Percentiles rank a stretch among this genome's conserved stretches.
phyloP scores from a whole-genome alignment of 2,113 vertebrate species.

The Cathartes aura region DNA sequence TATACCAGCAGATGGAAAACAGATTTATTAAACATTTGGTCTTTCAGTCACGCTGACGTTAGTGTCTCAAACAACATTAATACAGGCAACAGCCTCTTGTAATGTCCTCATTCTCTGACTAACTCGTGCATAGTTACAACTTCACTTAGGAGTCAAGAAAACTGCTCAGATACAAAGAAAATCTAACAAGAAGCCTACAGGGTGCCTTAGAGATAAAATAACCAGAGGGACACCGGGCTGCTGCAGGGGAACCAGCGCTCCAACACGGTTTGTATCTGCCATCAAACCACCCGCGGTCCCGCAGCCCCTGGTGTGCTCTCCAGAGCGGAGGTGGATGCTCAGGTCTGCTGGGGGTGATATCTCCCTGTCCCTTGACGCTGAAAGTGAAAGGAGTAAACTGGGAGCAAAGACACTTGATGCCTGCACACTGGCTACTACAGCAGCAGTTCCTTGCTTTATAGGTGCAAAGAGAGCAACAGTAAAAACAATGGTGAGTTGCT shows the following conservation, averaged over 20 bases:
- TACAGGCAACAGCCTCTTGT: background rate
- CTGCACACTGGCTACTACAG: background rate
- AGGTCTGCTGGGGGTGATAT: background rate
- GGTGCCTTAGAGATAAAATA: background rate
- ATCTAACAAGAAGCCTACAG: background rate
- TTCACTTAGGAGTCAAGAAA: background rate
- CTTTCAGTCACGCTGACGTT: background rate
- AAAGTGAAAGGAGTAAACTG: background rate
- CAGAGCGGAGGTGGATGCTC: background rate
- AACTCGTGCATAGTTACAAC: background rate
- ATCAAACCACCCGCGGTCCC: background rate
- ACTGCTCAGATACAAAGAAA: background rate
- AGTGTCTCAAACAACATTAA: background rate
- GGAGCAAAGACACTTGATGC: background rate
- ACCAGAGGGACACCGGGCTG: background rate
- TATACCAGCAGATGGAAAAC: conserved; percentile 30
- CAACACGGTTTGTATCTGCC: fast-evolving
- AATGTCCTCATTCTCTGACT: background rate
- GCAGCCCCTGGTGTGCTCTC: background rate
- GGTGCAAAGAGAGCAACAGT: background rate
- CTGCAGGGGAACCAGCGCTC: background rate
- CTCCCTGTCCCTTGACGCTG: background rate
- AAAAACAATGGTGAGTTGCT: background rate
- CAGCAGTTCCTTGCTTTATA: background rate
- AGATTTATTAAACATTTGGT: conserved; percentile 46